Evolutionary conservation across 2,888 invertebrate species (phyloP).

Genomic region (Anoncus sp.): DNA sequence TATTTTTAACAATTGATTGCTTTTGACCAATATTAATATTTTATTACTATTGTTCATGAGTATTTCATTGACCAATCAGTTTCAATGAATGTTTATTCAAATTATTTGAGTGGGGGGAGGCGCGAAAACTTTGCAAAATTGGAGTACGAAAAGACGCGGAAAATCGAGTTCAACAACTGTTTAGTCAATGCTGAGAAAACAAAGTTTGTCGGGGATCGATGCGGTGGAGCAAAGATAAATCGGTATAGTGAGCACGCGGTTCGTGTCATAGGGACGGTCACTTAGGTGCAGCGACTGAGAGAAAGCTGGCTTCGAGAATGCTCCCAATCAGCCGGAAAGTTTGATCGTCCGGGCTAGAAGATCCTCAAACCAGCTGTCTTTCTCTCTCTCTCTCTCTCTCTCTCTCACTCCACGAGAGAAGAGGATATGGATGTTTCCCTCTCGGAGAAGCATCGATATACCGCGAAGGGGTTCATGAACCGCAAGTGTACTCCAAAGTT

Average conservation of each 20-base stretch:
- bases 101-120: too few relatives aligned
- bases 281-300: conserved; percentile 36
- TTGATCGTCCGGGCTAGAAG: conserved; percentile 61
- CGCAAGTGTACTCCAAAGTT: conserved; percentile 57
- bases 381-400: conserved; percentile 19
- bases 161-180: conserved; percentile 22
- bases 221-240: conserved; percentile 13
- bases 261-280: conserved; percentile 36
- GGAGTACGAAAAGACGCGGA: neutral
- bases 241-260: conserved; percentile 42
- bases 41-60: too few relatives aligned
- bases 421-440: conserved; percentile 29
- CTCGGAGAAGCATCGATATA: conserved; percentile 48
- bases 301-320: conserved; percentile 52
- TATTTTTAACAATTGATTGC: too few relatives aligned
- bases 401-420: neutral
- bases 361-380: conserved; percentile 22
- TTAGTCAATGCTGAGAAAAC: conserved; percentile 49
- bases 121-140: too few relatives aligned
- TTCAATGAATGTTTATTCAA: too few relatives aligned
- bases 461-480: conserved; percentile 28
- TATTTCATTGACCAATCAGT: too few relatives aligned
- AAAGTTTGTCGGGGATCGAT: conserved; percentile 34
- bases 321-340: conserved; percentile 67
- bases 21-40: too few relatives aligned